Base-by-base conservation (phyloP, 2,113 vertebrate genomes). In the Pseudorhombus dupliciocellatus region DNA sequence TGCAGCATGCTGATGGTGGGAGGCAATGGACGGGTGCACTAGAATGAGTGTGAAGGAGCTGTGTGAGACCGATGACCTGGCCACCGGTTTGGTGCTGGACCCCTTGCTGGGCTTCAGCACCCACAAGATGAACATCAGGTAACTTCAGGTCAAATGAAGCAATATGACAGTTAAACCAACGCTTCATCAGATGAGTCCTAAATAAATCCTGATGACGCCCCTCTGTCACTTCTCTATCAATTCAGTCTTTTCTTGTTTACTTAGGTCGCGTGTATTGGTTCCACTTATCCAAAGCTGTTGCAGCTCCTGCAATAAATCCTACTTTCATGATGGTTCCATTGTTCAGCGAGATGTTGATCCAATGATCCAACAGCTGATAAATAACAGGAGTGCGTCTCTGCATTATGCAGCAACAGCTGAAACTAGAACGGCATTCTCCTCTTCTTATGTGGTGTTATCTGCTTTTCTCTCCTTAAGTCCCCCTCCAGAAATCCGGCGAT, bases 121-220 rank as follows among this genome's bases (percentile, higher is more conserved):
- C 79, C 98, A 99, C 88, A 99, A 99, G 92, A 99, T 99, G 98
- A 99, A 98, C 92, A 97, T 98, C 92, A 99, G 97, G 98, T 99
- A 90, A 81, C 11, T 1, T 15, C 42, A 18, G 42, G 56, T 63
- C 16, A 40, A 30, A 1, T n/a, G 21, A n/a, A 31, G 21, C 48
- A 3, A 0, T 8, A 3, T 10, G 21, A 56, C 37, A 20, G 2
- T 9, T 14, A 14, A 26, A 2, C 4, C 2, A 51, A 14, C 44
- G 5, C 20, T 24, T 0, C 1, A 4, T 24, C 51, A 24, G 15
- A 22, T 30, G 25, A 10, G 40, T 25, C 15, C 10, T 44, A 4
- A 26, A 12, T 20, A 40, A 0, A 7, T 65, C 21, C 1, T 30
- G 18, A 12, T 37, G 24, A 1, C 15, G 28, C 0, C 4, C 14